Conservation (phyloP, 2,113 vertebrate genomes). For the Tapirus terrestris region DNA sequence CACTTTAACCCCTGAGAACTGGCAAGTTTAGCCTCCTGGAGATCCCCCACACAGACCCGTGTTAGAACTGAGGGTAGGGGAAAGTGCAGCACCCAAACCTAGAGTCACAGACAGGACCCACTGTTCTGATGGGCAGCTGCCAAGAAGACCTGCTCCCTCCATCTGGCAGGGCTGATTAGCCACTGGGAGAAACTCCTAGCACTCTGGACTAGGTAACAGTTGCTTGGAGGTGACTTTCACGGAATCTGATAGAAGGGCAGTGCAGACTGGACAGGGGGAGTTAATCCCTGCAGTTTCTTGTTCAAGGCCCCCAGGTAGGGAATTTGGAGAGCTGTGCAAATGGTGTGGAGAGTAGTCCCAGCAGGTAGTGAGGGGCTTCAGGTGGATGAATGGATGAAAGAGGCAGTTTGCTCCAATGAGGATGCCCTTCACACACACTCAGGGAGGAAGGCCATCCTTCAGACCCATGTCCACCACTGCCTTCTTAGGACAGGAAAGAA, state of each 20-base stretch:
- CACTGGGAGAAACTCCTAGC: neutral
- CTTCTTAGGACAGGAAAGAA: neutral
- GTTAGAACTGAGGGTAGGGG: neutral
- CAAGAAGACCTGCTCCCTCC: neutral
- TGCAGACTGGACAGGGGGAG: neutral
- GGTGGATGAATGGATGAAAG: neutral
- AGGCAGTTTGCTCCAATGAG: neutral
- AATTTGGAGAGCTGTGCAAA: neutral
- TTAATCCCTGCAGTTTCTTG: neutral
- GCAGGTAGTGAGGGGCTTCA: neutral
- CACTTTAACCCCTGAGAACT: neutral
- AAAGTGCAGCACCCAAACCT: neutral
- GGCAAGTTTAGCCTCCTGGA: neutral
- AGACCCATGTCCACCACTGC: neutral
- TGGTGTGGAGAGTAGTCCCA: neutral
- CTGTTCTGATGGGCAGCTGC: neutral
- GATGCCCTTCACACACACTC: neutral
- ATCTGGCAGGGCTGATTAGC: neutral
- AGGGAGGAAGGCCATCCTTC: neutral
- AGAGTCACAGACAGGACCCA: neutral
- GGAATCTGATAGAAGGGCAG: neutral
- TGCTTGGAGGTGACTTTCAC: neutral
- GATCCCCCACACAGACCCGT: neutral
- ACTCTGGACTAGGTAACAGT: neutral
- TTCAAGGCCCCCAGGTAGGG: neutral